Base-by-base conservation (phyloP, 1,140 invertebrate genomes). In the Scaptomyza montana region DNA sequence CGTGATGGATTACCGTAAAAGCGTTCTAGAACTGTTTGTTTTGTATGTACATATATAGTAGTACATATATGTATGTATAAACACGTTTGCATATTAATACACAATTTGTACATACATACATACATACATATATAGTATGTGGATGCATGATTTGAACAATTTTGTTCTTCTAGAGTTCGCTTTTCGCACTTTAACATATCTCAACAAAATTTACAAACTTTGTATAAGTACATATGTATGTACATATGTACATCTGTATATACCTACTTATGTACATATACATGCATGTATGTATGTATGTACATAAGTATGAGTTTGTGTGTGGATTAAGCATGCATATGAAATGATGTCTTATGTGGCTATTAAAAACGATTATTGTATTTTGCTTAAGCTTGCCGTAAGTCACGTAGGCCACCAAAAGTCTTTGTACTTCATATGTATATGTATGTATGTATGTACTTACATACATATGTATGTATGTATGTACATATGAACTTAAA, bases 391-490 rank as follows among this genome's bases (percentile, higher is more conserved):
- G 51, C 60, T 51, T 54, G 53, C 25, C 53, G 39, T 41, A 39
- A 51, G 68, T 71, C 68, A 71, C 68, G 68, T 71, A 71, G 53
- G 53, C 68, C 61, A 39, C 8, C 47, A 45, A 46, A 64, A 50
- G 55, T 43, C 12, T 30, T 25, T 21, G 36, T 51, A 12, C 25
- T 56, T 16, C 47, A 19, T 50, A 39, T 16, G 1, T 16, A 1
- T 16, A 16, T 16, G 16, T 16, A 16, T 16, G 16, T 16, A 1
- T 16, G 16, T 16, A 16, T 16, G 1, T 16, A 16, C 16, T 16
- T 56, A 25, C 5, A 10, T 28, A 49, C 10, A 65, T 49, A 45
- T 3, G 12, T 41, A 39, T 2, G 12, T 43, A 47, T 12, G 16
- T 30, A n/a, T n/a, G 1, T 39, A 41, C 30, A 33, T 33, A 33